Evolutionary conservation across 1,140 invertebrate genomes (phyloP).

Genomic region (Drusus annulatus): DNA sequence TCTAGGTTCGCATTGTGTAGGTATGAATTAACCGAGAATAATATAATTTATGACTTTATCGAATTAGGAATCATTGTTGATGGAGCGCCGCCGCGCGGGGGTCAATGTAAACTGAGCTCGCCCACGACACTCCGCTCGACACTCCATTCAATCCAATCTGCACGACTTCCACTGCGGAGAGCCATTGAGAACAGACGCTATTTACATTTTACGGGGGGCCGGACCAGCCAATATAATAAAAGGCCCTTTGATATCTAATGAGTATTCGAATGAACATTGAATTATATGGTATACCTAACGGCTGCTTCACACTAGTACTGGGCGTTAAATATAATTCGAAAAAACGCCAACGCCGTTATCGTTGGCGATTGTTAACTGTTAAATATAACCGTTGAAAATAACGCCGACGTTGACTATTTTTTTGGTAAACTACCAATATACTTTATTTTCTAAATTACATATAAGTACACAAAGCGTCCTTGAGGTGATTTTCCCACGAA

Average conservation of each 20-base stretch:
- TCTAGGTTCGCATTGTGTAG: neutral
- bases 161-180: constrained; percentile 27
- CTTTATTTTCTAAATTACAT: no score
- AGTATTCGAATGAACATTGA: neutral
- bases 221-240: neutral
- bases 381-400: no score
- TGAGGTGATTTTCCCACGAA: no score
- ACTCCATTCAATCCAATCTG: constrained; percentile 38
- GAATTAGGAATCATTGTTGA: constrained; percentile 52
- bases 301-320: no score
- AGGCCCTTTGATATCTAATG: neutral
- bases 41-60: constrained; percentile 42
- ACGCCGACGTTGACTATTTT: no score
- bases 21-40: neutral
- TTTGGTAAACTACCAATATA: no score
- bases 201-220: constrained; percentile 14
- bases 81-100: constrained; percentile 22
- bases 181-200: neutral
- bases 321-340: no score
- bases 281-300: no score
- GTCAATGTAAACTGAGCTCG: constrained; percentile 40
- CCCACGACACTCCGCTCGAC: constrained; percentile 28
- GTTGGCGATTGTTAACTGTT: no score
- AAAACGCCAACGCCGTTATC: no score
- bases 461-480: no score